Evolutionary conservation across 2,797 vertebrate species (phyloP).

Genomic region (Silurus aristotelis): DNA sequence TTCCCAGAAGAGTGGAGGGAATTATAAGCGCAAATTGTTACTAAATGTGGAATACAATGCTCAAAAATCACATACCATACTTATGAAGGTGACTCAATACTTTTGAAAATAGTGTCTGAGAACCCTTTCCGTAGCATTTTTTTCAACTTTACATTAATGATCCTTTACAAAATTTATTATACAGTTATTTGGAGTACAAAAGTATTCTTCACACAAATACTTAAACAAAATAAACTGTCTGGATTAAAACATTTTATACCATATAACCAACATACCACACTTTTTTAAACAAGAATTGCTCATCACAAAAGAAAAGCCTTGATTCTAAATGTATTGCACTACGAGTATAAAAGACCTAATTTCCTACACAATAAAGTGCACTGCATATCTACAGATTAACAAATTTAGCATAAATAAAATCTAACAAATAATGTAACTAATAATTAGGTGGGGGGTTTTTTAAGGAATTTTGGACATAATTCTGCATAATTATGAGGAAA

Average conservation of each 20-base stretch:
- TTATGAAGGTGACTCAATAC: no score
- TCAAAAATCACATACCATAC: no score
- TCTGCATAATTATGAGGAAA: neutral
- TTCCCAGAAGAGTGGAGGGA: no score
- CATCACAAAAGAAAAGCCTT: neutral
- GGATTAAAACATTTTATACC: neutral
- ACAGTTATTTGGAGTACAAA: neutral
- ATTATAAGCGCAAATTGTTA: no score
- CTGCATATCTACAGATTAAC: neutral
- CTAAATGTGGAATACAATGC: no score
- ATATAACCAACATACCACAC: neutral
- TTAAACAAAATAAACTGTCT: no score
- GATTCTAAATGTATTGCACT: neutral
- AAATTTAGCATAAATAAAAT: neutral
- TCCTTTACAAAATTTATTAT: neutral
- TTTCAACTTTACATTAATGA: neutral
- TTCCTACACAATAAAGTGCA: neutral
- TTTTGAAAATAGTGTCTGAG: neutral
- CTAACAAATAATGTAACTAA: neutral
- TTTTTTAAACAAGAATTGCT: neutral
- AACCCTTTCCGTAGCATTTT: neutral
- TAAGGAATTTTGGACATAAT: no score
- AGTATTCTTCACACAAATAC: neutral
- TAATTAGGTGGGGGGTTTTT: neutral
- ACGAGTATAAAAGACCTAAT: neutral